Conservation (phyloP, 23 tunicate genomes). For the Halocynthia roretzi region DNA sequence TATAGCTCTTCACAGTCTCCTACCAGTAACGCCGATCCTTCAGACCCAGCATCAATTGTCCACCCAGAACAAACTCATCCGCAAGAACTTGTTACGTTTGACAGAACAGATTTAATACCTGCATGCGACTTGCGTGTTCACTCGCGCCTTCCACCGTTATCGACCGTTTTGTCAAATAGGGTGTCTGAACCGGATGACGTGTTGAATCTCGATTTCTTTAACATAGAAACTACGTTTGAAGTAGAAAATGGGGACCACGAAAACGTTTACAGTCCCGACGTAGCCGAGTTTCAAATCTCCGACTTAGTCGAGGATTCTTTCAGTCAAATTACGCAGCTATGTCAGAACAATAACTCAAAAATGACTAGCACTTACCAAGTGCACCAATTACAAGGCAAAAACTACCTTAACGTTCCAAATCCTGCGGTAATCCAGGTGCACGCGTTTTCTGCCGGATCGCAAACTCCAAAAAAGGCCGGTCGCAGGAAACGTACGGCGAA, state of each 20-base stretch:
- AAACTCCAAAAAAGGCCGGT: not conserved
- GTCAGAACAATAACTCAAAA: too few relatives aligned
- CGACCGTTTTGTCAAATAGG: not conserved
- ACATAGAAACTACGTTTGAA: too few relatives aligned
- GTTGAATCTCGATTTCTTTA: not conserved
- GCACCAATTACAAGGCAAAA: not conserved
- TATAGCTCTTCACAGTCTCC: constrained; percentile 8
- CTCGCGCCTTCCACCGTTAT: not conserved
- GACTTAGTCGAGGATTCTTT: too few relatives aligned
- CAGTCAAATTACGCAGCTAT: too few relatives aligned
- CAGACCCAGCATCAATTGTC: not conserved
- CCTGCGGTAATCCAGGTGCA: not conserved
- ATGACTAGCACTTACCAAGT: too few relatives aligned
- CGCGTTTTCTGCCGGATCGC: not conserved
- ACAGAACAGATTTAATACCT: too few relatives aligned
- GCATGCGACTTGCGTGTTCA: not conserved
- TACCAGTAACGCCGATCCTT: not conserved
- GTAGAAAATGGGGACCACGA: too few relatives aligned
- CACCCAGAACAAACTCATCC: not conserved
- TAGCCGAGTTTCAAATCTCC: too few relatives aligned
- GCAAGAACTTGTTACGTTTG: too few relatives aligned
- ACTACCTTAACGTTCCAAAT: not conserved
- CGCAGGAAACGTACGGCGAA: constrained; percentile 5
- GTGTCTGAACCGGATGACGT: not conserved
- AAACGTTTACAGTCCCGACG: too few relatives aligned